These are phyloP conservation scores for Hermaeophaga mercurialis DNA, from an alignment of 2,888 invertebrate genomes.

Conservation along the genomic window DNA sequence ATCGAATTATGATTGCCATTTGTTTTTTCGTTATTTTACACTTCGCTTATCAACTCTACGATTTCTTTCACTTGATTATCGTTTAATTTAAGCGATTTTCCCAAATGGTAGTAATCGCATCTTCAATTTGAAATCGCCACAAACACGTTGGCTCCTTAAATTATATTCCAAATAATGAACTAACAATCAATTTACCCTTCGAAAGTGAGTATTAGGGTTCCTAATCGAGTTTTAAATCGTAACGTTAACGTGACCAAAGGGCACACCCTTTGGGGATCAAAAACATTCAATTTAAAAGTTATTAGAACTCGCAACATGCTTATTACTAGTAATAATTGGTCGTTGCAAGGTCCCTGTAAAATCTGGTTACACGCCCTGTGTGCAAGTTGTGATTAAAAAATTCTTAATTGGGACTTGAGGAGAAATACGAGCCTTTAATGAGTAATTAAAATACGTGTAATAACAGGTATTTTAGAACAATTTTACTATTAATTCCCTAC, in stretches of 20 bases:
- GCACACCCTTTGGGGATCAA: constrained; percentile 51
- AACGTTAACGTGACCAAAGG: constrained; percentile 52
- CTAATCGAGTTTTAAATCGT: constrained; percentile 5
- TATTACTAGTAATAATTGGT: constrained; percentile 4
- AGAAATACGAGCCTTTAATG: too few relatives aligned
- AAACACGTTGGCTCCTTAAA: background rate
- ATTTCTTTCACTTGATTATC: too few relatives aligned
- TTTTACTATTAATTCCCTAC: too few relatives aligned
- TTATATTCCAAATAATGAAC: constrained; percentile 25
- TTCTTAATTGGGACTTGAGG: too few relatives aligned
- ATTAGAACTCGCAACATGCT: constrained; percentile 49
- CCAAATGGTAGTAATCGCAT: background rate
- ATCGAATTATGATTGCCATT: too few relatives aligned
- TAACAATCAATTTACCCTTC: constrained; percentile 38
- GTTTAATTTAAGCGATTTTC: too few relatives aligned
- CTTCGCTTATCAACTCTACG: too few relatives aligned
- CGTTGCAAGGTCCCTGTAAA: background rate
- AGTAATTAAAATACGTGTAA: too few relatives aligned
- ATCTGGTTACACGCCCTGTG: background rate
- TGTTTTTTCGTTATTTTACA: too few relatives aligned
- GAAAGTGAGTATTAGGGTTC: constrained; percentile 10
- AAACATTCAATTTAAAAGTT: constrained; percentile 52
- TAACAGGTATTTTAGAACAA: too few relatives aligned
- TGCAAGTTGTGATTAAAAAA: background rate
- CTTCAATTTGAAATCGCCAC: constrained; percentile 3